Evolutionary conservation across 2,797 vertebrate species (phyloP).

Genomic region (Chrysocyon brachyurus): DNA sequence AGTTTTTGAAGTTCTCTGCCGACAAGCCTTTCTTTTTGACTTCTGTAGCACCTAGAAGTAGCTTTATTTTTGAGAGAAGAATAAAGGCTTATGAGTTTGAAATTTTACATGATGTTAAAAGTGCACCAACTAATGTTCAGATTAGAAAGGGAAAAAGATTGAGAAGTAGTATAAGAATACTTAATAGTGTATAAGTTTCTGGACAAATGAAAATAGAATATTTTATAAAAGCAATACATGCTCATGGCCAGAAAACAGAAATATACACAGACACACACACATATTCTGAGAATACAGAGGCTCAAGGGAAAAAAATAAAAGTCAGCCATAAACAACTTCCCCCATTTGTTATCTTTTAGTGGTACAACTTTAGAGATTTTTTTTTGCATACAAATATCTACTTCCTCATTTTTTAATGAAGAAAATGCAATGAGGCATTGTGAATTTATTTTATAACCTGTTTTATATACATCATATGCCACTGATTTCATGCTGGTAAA

Average conservation of each 20-base stretch:
- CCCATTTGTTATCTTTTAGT: not conserved
- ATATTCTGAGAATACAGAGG: not conserved
- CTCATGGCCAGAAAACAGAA: not conserved
- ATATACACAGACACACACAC: not conserved
- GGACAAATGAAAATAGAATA: slow-evolving; percentile 22
- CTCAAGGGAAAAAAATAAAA: slow-evolving; percentile 61
- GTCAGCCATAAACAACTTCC: not conserved
- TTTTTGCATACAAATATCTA: not conserved
- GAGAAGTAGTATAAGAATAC: not conserved
- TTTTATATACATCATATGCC: not conserved
- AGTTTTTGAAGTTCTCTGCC: slow-evolving; percentile 78
- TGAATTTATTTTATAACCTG: not conserved
- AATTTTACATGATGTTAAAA: slow-evolving; percentile 73
- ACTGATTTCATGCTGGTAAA: not conserved
- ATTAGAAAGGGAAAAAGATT: slow-evolving; percentile 52
- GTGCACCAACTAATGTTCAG: slow-evolving; percentile 64
- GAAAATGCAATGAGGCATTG: slow-evolving; percentile 23
- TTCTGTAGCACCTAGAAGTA: slow-evolving; percentile 70
- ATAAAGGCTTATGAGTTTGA: slow-evolving; percentile 78
- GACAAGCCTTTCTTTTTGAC: slow-evolving; percentile 72
- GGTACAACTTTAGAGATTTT: not conserved
- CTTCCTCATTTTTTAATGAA: not conserved
- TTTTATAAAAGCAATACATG: not conserved
- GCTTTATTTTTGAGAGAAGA: slow-evolving; percentile 80
- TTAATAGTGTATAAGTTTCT: not conserved